These are phyloP conservation scores for Achlya flavicornis DNA, from an alignment of 2,888 invertebrate species.

Conservation along the genomic window DNA sequence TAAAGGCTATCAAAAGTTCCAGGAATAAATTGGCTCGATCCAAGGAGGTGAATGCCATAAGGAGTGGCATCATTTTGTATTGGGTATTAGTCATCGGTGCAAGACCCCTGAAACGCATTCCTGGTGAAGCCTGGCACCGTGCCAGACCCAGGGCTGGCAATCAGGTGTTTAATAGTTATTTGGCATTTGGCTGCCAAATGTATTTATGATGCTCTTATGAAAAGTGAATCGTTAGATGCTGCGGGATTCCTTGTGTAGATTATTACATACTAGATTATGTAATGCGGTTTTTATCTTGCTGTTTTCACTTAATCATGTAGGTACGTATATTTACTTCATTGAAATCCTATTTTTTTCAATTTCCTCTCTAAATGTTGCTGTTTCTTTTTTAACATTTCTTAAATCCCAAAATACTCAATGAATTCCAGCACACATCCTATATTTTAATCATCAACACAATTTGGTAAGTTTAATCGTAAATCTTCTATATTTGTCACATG, in stretches of 20 bases:
- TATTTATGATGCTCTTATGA: slow-evolving; percentile 12
- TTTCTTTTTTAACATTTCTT: too few relatives aligned
- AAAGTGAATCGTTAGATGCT: slow-evolving; percentile 24
- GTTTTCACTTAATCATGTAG: too few relatives aligned
- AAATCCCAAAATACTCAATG: slow-evolving; percentile 23
- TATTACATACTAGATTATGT: background rate
- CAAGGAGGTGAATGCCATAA: slow-evolving; percentile 8
- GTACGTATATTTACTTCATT: too few relatives aligned
- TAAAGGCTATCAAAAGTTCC: slow-evolving; percentile 9
- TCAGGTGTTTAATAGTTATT: slow-evolving; percentile 52
- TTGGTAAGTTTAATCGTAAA: slow-evolving; percentile 23
- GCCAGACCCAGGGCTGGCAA: slow-evolving; percentile 35
- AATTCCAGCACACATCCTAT: slow-evolving; percentile 27
- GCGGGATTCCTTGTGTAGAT: slow-evolving; percentile 18
- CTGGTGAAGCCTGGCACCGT: slow-evolving; percentile 25
- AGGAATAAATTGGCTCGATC: slow-evolving; percentile 7
- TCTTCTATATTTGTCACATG: slow-evolving; percentile 33
- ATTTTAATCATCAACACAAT: slow-evolving; percentile 15
- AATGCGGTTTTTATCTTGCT: too few relatives aligned
- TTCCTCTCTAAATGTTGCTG: too few relatives aligned
- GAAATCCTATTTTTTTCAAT: too few relatives aligned
- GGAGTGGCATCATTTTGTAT: slow-evolving; percentile 6
- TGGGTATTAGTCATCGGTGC: slow-evolving; percentile 19
- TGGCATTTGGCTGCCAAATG: slow-evolving; percentile 39
- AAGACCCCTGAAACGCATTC: slow-evolving; percentile 21